Conservation (phyloP, 2,888 invertebrate genomes). For the Deroplatys truncata region DNA sequence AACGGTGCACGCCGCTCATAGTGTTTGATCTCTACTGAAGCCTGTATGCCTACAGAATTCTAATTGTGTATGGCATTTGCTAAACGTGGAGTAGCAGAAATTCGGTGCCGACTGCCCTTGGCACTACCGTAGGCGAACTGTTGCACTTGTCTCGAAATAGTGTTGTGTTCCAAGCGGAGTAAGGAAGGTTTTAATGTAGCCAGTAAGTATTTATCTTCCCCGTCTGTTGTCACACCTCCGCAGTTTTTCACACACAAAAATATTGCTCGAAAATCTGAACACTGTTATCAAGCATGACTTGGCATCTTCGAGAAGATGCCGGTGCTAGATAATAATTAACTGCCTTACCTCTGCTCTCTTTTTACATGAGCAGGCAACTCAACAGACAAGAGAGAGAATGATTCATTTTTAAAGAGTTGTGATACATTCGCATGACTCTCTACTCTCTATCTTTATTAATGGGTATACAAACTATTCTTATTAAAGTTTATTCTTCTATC, state of each 20-base stretch:
- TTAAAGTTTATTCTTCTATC: too few species aligned
- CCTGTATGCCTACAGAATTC: too few species aligned
- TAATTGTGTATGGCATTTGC: not conserved
- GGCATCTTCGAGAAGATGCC: too few species aligned
- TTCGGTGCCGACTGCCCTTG: not conserved
- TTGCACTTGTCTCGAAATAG: too few species aligned
- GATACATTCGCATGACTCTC: too few species aligned
- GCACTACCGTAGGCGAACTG: not conserved
- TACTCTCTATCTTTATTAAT: too few species aligned
- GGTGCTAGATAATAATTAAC: not conserved
- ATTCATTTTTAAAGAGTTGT: too few species aligned
- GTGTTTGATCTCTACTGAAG: too few species aligned
- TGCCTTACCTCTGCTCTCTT: not conserved
- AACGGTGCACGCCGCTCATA: too few species aligned
- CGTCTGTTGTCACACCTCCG: not conserved
- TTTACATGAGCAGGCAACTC: not conserved
- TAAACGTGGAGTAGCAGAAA: not conserved
- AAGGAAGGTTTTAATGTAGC: not conserved
- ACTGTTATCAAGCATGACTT: not conserved
- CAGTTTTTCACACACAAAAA: not conserved
- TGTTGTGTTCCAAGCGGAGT: not conserved
- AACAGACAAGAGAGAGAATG: not conserved
- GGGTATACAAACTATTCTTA: too few species aligned
- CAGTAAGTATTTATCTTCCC: not conserved
- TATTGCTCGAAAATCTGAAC: not conserved